Evolutionary conservation across 1,140 invertebrate genomes (phyloP).

Genomic region (Lethrus apterus): DNA sequence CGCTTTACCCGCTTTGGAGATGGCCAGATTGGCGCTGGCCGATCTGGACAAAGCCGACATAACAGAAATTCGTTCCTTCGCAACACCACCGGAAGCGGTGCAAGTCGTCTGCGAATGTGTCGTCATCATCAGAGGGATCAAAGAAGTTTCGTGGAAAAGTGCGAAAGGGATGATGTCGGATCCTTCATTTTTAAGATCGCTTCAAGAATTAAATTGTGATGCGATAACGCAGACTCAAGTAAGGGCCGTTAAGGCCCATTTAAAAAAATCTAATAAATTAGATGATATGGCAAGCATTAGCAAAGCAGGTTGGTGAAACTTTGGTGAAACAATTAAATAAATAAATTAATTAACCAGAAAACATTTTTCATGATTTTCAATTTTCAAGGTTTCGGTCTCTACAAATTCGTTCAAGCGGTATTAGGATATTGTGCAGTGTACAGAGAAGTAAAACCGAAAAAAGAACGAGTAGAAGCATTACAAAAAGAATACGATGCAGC

Average conservation of each 20-base stretch:
- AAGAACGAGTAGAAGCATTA: slow-evolving; percentile 69
- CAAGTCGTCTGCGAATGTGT: slow-evolving; percentile 83
- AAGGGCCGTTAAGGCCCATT: slow-evolving; percentile 58
- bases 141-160: slow-evolving; percentile 82
- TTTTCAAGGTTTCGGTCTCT: slow-evolving; percentile 58
- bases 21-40: slow-evolving; percentile 67
- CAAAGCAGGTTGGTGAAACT: slow-evolving; percentile 73
- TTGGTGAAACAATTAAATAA: no score
- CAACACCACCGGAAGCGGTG: slow-evolving; percentile 81
- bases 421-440: slow-evolving; percentile 78
- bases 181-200: slow-evolving; percentile 67
- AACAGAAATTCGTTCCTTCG: slow-evolving; percentile 84
- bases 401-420: slow-evolving; percentile 80
- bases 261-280: slow-evolving; percentile 62
- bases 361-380: no score
- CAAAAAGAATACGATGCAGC: slow-evolving; percentile 55
- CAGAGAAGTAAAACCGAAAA: slow-evolving; percentile 81
- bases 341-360: no score
- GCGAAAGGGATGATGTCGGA: slow-evolving; percentile 88
- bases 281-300: slow-evolving; percentile 70
- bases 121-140: slow-evolving; percentile 70
- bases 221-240: slow-evolving; percentile 67
- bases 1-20: slow-evolving; percentile 73
- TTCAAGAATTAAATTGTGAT: slow-evolving; percentile 83
- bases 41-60: slow-evolving; percentile 84